Conservation (phyloP, 2,888 invertebrate genomes). For the Tipula confusa region DNA sequence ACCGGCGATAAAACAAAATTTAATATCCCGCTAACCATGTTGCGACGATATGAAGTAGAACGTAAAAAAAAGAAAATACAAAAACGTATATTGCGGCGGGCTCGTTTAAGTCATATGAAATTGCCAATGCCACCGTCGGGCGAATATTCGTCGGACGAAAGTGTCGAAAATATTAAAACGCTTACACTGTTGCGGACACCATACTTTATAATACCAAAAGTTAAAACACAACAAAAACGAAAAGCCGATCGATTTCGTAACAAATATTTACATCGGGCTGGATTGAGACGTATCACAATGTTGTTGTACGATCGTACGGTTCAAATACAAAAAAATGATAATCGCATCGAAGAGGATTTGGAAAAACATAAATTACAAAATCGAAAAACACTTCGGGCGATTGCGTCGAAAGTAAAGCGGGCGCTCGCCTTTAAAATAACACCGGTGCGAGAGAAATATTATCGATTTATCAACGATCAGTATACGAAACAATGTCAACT, state of each 20-base stretch:
- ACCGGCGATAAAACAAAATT: constrained; percentile 32
- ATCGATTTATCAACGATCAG: background rate
- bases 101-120: constrained; percentile 34
- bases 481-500: background rate
- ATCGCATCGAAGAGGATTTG: background rate
- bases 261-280: constrained; percentile 32
- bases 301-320: constrained; percentile 33
- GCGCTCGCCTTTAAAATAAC: background rate
- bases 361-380: background rate
- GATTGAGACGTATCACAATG: constrained; percentile 34
- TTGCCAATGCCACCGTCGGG: constrained; percentile 33
- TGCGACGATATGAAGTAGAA: constrained; percentile 30
- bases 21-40: constrained; percentile 35
- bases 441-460: background rate
- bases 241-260: constrained; percentile 34
- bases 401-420: background rate
- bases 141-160: constrained; percentile 34
- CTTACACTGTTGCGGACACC: constrained; percentile 34
- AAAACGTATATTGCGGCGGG: constrained; percentile 30
- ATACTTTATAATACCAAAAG: constrained; percentile 34
- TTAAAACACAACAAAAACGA: constrained; percentile 31
- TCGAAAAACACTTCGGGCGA: background rate
- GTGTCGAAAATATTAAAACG: constrained; percentile 34
- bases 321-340: background rate
- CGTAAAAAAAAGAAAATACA: constrained; percentile 26